These are phyloP conservation scores for Hemibagrus wyckioides DNA, from an alignment of 2,113 vertebrate genomes.

Conservation along the genomic window DNA sequence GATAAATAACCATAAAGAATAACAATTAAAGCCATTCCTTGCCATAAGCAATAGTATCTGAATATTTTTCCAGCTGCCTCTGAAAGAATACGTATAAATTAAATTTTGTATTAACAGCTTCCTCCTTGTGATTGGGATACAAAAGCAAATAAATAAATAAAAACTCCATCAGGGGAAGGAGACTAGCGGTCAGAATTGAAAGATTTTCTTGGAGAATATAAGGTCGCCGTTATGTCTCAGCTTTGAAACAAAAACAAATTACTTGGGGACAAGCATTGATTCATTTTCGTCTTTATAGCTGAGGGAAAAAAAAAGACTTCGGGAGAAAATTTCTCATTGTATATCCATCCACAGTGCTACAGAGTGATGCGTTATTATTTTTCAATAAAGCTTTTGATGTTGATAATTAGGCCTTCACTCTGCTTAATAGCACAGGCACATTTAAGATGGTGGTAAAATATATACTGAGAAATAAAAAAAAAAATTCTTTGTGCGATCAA, in stretches of 20 bases:
- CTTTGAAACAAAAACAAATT: background rate
- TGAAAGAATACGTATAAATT: background rate
- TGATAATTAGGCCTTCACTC: background rate
- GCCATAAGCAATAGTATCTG: background rate
- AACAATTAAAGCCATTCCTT: background rate
- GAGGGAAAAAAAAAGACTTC: background rate
- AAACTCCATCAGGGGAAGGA: background rate
- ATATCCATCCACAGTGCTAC: background rate
- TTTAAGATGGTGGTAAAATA: background rate
- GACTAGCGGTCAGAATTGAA: background rate
- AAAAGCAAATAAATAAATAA: background rate
- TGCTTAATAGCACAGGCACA: background rate
- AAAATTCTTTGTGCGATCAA: background rate
- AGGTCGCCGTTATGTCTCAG: background rate
- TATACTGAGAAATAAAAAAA: background rate
- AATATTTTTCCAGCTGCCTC: background rate
- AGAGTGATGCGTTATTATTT: background rate
- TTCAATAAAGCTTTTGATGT: constrained; percentile 8
- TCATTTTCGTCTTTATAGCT: background rate
- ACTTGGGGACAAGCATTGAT: background rate
- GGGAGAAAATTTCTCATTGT: background rate
- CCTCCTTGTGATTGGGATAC: background rate
- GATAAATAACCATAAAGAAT: background rate
- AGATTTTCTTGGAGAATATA: constrained; percentile 17
- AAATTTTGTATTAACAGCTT: background rate